Conservation (phyloP, 2,113 vertebrate genomes). For the Eudyptes chrysolophus region DNA sequence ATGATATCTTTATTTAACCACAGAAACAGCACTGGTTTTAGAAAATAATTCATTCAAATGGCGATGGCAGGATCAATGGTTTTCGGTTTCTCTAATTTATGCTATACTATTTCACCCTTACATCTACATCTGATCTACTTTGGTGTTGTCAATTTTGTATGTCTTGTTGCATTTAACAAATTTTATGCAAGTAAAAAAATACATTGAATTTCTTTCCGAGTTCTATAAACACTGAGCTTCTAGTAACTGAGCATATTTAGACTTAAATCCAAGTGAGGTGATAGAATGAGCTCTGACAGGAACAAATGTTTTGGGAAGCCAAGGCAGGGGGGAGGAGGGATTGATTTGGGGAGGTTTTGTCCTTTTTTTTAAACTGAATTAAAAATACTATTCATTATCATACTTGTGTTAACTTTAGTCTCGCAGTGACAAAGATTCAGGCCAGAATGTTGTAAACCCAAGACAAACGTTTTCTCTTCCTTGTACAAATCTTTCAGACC, state of each 20-base stretch:
- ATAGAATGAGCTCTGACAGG: background rate
- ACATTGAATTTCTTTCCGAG: background rate
- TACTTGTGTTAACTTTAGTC: background rate
- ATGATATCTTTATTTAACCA: background rate
- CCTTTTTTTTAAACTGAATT: background rate
- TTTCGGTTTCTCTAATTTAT: background rate
- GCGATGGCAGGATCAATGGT: background rate
- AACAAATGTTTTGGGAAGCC: background rate
- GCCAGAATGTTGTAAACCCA: background rate
- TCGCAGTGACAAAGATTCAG: background rate
- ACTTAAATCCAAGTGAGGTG: background rate
- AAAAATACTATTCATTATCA: background rate
- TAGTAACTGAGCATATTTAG: background rate
- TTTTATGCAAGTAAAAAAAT: background rate
- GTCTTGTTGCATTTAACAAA: background rate
- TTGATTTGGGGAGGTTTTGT: accelerated
- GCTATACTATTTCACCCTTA: background rate
- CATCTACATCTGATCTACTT: background rate
- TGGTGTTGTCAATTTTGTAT: background rate
- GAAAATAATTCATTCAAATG: background rate
- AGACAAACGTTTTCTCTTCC: background rate
- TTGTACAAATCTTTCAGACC: background rate
- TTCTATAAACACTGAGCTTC: background rate
- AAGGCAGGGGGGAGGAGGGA: background rate
- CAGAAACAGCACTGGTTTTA: background rate